Evolutionary conservation across 1,140 invertebrate species (phyloP), one percentile per base, ranked within the genome.

Genomic region (Cyclina sinensis): DNA sequence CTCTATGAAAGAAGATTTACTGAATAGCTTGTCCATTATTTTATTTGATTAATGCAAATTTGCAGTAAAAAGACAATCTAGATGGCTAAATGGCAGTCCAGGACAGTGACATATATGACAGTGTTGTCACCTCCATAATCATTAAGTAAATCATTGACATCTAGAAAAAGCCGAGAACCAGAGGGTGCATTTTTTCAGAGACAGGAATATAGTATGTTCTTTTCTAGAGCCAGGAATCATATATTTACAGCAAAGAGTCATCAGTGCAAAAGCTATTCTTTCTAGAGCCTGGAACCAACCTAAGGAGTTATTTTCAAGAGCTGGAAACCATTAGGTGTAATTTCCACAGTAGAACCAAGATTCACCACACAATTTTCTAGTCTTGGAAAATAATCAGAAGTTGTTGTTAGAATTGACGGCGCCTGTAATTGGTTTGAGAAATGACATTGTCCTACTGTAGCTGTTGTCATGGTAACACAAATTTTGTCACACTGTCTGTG

Each of bases 351-450:
- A n/a, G n/a, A n/a, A n/a, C n/a, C n/a, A n/a, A n/a, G n/a, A n/a
- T n/a, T n/a, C n/a, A n/a, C n/a, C n/a, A n/a, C 37, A 14, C 24
- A 70, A 39, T 70, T 70, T 70, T 35, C 65, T 70, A 21, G 65
- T 27, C 14, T 37, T 1, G 32, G 32, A 39, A 70, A 12, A 16
- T n/a, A n/a, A 9, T 70, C 32, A 39, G 65, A 70, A 70, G 65
- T 62, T 27, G 57, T 62, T 62, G 57, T 62, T 62, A 27, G 65
- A 70, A 70, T 37, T 70, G 24, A 74, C 70, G 30, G 18, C 2
- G 43, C 70, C 24, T n/a, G 74, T 78, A 78, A 78, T 78, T 51
- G 74, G 27, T 54, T 51, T 35, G 30, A 78, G 74, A 51, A 78
- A 78, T 78, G 32, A 78, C 46, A 78, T 78, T 78, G 74, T 78